Evolutionary conservation across 2,888 invertebrate species (phyloP), one percentile per base, ranked within the genome.

Genomic region (Eristalis pertinax): DNA sequence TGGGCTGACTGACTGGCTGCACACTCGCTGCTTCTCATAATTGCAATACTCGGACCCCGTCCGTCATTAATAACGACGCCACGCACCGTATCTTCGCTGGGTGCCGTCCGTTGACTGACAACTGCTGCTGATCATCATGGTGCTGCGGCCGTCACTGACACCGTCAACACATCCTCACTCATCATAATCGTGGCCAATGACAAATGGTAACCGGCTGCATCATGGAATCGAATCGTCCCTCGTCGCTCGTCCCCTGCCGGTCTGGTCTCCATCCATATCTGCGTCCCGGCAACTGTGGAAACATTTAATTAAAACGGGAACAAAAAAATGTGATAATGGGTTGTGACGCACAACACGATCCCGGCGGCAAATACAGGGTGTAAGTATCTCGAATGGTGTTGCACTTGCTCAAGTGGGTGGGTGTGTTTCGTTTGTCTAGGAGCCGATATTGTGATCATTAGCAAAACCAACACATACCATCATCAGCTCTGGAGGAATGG

Each of bases 301-400:
- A 81, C 89, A 84, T 89, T 89, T 89, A 85, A 88, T 89, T 88
- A 87, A 87, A 87, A 75, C 58, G 87, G 75, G 24, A 80, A 84
- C 62, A 41, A 74, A 74, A 88, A 83, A 88, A 89, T 85, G 89
- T 85, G 89, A 88, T 89, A 89, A 89, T 89, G 82, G 84, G 72
- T 84, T 84, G 79, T 74, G 73, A 84, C 79, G 70, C 84, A 87
- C 75, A 87, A 83, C 84, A 80, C 87, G 87, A 79, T 87, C 83
- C 76, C 83, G 43, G 8, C 72, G 72, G 56, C 50, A 69, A 73
- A 79, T 72, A 89, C 89, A 90, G 90, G 90, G 90, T 89, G 90
- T 90, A 90, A 90, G 90, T 90, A 90, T 89, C 76, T 72, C 69
- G 68, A 69, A 80, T 79, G 69, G 41, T 65, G 56, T 78, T 87